phyloP scores from a whole-genome alignment of 92 coral and sea anemone genomes.

The Porites divaricata region DNA sequence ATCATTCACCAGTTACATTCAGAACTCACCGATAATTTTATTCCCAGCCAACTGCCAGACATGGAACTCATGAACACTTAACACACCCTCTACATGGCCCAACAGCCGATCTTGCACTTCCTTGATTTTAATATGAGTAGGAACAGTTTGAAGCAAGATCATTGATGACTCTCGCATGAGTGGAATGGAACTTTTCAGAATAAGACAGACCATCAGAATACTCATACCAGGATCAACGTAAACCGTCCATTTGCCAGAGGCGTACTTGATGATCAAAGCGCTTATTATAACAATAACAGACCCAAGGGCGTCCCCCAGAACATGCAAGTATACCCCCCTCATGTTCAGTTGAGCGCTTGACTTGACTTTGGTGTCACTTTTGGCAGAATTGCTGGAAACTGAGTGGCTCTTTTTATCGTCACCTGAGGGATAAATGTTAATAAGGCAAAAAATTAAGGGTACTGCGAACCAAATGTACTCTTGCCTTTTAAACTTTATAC shows the following conservation, averaged over 20 bases:
- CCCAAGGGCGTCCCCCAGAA: slow-evolving; percentile 98
- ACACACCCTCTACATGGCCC: slow-evolving; percentile 88
- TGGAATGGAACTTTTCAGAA: slow-evolving; percentile 94
- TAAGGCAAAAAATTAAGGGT: neutral
- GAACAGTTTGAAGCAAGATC: slow-evolving; percentile 96
- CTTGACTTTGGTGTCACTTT: slow-evolving; percentile 33
- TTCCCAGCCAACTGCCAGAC: slow-evolving; percentile 99
- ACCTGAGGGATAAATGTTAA: slow-evolving; percentile 1
- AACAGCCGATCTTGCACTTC: slow-evolving; percentile 93
- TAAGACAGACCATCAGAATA: slow-evolving; percentile 83
- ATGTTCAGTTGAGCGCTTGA: slow-evolving; percentile 94
- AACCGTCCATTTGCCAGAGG: slow-evolving; percentile 86
- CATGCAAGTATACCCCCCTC: slow-evolving; percentile 98
- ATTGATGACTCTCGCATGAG: slow-evolving; percentile 92
- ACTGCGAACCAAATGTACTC: no score
- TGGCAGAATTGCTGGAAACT: slow-evolving; percentile 16
- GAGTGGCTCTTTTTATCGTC: slow-evolving; percentile 23
- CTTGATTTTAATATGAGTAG: slow-evolving; percentile 94
- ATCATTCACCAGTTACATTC: neutral
- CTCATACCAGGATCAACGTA: slow-evolving; percentile 98
- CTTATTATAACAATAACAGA: slow-evolving; percentile 95
- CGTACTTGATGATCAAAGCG: slow-evolving; percentile 89
- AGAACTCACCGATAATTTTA: slow-evolving; percentile 89
- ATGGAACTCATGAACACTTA: slow-evolving; percentile 97
- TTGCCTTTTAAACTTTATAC: no score